These are phyloP conservation scores for Lasioglossum morio DNA, from an alignment of 2,888 invertebrate species.

Conservation along the genomic window DNA sequence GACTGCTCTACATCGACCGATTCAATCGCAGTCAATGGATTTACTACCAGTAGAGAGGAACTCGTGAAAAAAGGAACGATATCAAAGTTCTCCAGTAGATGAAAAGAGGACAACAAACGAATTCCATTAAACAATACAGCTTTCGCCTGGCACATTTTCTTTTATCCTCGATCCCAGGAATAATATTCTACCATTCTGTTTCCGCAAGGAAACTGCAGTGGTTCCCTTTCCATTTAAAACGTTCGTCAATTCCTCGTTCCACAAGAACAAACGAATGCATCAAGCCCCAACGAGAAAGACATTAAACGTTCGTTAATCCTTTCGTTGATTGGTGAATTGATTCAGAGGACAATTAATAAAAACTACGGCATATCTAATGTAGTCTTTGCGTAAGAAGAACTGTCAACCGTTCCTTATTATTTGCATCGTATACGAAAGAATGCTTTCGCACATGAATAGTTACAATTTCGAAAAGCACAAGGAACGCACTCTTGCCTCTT, in stretches of 20 bases:
- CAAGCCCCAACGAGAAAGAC: not conserved
- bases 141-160: not conserved
- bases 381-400: too few relatives aligned
- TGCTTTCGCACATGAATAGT: not conserved
- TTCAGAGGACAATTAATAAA: not conserved
- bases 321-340: not conserved
- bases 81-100: not conserved
- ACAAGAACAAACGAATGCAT: too few relatives aligned
- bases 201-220: not conserved
- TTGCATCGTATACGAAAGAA: too few relatives aligned
- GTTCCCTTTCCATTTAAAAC: not conserved
- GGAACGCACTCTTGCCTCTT: not conserved
- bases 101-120: not conserved
- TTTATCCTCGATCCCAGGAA: not conserved
- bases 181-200: not conserved
- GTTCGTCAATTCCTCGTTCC: too few relatives aligned
- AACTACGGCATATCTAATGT: not conserved
- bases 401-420: too few relatives aligned
- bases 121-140: not conserved
- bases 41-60: not conserved
- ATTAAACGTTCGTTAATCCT: too few relatives aligned
- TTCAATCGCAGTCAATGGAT: not conserved
- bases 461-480: not conserved
- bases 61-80: not conserved
- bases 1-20: not conserved